Conservation (phyloP, 2,113 vertebrate genomes). For the Sisor rabdophorus region DNA sequence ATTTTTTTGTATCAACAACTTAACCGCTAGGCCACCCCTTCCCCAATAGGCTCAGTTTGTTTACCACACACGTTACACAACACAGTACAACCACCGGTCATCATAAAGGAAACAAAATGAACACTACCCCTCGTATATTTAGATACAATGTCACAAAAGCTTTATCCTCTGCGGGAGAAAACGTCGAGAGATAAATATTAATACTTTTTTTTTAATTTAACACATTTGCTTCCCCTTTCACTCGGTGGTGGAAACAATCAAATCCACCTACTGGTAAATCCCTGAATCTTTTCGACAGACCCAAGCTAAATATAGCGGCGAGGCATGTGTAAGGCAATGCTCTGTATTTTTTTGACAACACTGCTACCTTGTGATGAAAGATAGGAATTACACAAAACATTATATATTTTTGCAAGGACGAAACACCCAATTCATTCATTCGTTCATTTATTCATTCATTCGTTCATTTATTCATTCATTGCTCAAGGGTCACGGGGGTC, state of each 20-base stretch:
- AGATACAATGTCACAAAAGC: neutral
- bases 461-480: too few relatives aligned
- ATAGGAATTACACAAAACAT: neutral
- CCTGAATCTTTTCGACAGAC: neutral
- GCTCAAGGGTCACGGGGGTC: too few relatives aligned
- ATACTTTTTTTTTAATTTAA: neutral
- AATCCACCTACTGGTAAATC: neutral
- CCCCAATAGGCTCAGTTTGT: too few relatives aligned
- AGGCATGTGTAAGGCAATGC: too few relatives aligned
- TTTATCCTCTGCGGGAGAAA: neutral
- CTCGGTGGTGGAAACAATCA: neutral
- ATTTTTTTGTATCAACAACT: too few relatives aligned
- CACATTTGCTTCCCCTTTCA: neutral
- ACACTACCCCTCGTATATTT: neutral
- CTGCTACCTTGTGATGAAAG: conserved; percentile 41
- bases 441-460: too few relatives aligned
- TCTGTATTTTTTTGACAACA: conserved; percentile 27
- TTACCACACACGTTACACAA: too few relatives aligned
- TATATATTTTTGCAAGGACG: neutral
- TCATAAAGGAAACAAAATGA: neutral
- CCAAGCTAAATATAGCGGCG: neutral
- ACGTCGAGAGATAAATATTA: neutral
- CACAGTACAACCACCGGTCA: neutral
- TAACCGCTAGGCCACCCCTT: too few relatives aligned
- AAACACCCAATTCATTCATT: too few relatives aligned